Percentiles rank a stretch among this genome's conserved stretches.
Evolutionary conservation across 2,113 vertebrate species (phyloP).

Genomic region (Synodontis membranacea): DNA sequence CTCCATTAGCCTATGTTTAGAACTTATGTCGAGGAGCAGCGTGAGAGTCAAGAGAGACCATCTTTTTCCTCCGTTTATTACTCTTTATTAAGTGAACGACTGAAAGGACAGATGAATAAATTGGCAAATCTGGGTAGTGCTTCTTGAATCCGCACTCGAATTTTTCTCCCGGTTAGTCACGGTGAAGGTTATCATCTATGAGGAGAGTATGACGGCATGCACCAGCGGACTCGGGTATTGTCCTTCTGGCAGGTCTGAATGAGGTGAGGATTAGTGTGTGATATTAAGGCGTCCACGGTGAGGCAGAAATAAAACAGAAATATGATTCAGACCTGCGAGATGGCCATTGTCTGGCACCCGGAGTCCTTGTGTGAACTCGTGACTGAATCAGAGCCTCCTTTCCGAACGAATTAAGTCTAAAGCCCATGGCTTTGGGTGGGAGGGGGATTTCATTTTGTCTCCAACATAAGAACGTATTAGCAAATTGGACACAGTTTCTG

Average conservation of each 20-base stretch:
- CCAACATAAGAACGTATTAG: conserved; percentile 71
- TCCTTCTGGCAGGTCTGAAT: background rate
- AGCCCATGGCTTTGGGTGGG: background rate
- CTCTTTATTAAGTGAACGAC: background rate
- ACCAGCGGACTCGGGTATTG: background rate
- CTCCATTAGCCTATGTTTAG: conserved; percentile 45
- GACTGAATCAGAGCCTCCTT: conserved; percentile 16
- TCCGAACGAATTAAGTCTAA: conserved; percentile 12
- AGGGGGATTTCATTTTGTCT: conserved; percentile 59
- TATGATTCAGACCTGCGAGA: conserved; percentile 1
- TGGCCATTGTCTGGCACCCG: background rate
- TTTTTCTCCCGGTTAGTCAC: background rate
- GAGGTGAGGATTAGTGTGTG: conserved; percentile 21
- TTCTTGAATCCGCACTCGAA: background rate
- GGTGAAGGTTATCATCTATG: background rate
- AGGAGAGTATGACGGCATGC: background rate
- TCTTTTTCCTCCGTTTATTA: background rate
- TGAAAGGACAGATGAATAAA: background rate
- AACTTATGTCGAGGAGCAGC: conserved; percentile 62
- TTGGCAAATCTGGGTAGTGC: background rate
- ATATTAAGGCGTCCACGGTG: conserved; percentile 16
- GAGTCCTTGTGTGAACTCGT: background rate
- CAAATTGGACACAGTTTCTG: conserved; percentile 69
- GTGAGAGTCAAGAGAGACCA: conserved; percentile 49
- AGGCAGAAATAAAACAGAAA: conserved; percentile 3